phyloP scores from a whole-genome alignment of 30 jellyfish, hydroid and myxozoan species.

The Phacellophora camtschatica region DNA sequence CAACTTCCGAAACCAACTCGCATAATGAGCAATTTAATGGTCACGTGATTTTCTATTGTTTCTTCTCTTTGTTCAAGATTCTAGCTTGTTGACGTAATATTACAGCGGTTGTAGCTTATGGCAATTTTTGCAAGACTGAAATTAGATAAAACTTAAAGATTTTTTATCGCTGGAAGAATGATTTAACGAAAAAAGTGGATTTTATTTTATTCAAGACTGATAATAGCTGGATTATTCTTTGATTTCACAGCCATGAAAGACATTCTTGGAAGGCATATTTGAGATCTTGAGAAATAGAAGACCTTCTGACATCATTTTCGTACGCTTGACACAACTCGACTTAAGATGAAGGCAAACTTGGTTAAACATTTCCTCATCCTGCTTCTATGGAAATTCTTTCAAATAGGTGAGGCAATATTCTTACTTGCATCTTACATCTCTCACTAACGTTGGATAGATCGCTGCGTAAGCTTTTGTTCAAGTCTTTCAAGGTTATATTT shows the following conservation, averaged over 20 bases:
- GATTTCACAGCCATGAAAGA: constrained; percentile 57
- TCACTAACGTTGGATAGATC: too few species aligned
- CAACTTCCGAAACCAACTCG: constrained; percentile 50
- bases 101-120: constrained; percentile 38
- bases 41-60: constrained; percentile 62
- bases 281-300: constrained; percentile 18
- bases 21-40: constrained; percentile 39
- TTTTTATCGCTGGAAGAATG: background rate
- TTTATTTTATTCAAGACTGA: too few species aligned
- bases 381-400: constrained; percentile 15
- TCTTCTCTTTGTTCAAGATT: constrained; percentile 38
- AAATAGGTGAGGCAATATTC: constrained; percentile 32
- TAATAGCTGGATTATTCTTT: too few species aligned
- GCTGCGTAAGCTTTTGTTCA: too few species aligned
- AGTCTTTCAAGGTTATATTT: too few species aligned
- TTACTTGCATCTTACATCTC: background rate
- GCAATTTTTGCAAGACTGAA: constrained; percentile 29
- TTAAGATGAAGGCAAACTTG: constrained; percentile 25
- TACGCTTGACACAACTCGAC: constrained; percentile 60
- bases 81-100: constrained; percentile 62
- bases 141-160: background rate
- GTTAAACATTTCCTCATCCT: constrained; percentile 4
- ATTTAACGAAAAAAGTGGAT: too few species aligned
- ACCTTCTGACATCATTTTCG: constrained; percentile 27
- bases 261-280: constrained; percentile 52